Evolutionary conservation across 1,140 invertebrate genomes (phyloP), one percentile per base, ranked within the genome.

Genomic region (Lasaia peninsularis): DNA sequence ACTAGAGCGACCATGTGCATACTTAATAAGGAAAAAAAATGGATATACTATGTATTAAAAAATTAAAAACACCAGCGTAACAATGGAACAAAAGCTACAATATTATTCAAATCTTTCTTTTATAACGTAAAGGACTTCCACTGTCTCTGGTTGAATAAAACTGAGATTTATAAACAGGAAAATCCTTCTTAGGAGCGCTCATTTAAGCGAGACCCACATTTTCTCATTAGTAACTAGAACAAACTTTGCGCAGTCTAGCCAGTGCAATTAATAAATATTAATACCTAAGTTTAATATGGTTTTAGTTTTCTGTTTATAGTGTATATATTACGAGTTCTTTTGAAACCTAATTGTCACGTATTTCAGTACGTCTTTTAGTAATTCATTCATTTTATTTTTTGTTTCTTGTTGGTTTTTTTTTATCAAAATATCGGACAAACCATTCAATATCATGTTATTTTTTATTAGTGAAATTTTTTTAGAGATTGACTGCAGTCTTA

Each of bases 161-260:
- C 48, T 52, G 21, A 54, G 54, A 63, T 63, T 56, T 54, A 56
- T 56, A 52, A 54, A 60, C 44, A 52, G 61, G 31, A 48, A 51
- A 57, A 56, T 60, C 52, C 56, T 62, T 31, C 60, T 56, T 49
- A 54, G 55, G 34, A 59, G 52, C 53, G 49, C 37, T 60, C 50
- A 62, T 63, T 40, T 40, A 40, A 51, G 52, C 49, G 34, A 40
- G 62, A 59, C 57, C 58, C 62, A 74, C 68, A 77, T 69, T 74
- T 77, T 74, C 67, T 74, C 74, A 77, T 77, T 77, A 74, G 67
- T 59, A 69, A 56, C 63, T 71, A 63, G 62, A 63, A 56, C 60
- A 67, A 76, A 69, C 64, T 66, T 63, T 66, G 37, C 49, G 56
- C 53, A 60, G 12, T 14, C 52, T 14, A 49, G 33, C 16, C 11